Evolutionary conservation across 1,140 invertebrate genomes (phyloP).

Genomic region (Bombus fervidus): DNA sequence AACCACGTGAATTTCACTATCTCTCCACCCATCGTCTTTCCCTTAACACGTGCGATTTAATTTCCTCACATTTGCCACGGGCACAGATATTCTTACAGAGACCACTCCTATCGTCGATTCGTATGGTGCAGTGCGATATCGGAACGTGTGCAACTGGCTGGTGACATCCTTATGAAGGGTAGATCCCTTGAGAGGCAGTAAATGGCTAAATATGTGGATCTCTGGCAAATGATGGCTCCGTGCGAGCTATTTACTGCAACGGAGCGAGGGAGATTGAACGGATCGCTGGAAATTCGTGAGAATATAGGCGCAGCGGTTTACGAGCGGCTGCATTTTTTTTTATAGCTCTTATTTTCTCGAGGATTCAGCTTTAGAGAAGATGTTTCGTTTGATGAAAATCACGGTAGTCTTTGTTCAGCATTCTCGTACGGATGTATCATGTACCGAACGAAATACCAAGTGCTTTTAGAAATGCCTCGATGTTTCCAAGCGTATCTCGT

Average conservation of each 20-base stretch:
- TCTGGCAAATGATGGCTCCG: neutral
- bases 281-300: too few species aligned
- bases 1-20: too few species aligned
- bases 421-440: neutral
- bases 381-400: neutral
- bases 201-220: neutral
- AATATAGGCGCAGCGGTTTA: too few species aligned
- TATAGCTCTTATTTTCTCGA: neutral
- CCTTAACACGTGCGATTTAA: too few species aligned
- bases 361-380: neutral
- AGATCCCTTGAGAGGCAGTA: neutral
- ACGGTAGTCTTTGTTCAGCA: neutral
- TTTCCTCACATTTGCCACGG: too few species aligned
- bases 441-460: neutral
- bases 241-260: neutral
- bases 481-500: neutral
- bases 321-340: neutral
- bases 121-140: too few species aligned
- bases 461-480: neutral
- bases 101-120: too few species aligned
- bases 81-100: too few species aligned
- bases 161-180: neutral
- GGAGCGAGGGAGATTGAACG: neutral
- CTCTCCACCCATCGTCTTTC: too few species aligned
- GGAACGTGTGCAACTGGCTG: neutral